A percentile compares a stretch with the other conserved stretches of the same genome.
These are phyloP conservation scores for Strix uralensis DNA, from an alignment of 2,113 vertebrate species.

Conservation along the genomic window DNA sequence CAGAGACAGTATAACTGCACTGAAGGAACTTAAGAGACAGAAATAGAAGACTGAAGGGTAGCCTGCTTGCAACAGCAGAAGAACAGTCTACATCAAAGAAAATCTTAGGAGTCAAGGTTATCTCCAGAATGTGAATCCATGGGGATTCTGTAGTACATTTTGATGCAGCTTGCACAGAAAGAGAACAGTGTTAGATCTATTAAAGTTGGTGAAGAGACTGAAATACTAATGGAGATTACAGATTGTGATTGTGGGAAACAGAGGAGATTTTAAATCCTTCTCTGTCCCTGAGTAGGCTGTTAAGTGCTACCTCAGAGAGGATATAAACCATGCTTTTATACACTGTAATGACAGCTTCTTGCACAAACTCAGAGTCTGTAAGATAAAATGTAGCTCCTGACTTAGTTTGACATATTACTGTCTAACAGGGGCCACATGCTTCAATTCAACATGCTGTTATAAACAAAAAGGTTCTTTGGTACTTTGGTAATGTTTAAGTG, in stretches of 20 bases:
- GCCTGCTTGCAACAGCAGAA: not conserved
- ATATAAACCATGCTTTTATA: slow-evolving; percentile 3
- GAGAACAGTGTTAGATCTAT: not conserved
- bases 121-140: not conserved
- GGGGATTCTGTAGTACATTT: not conserved
- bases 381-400: not conserved
- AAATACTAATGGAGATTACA: slow-evolving; percentile 16
- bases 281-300: not conserved
- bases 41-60: slow-evolving; percentile 21
- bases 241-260: not conserved
- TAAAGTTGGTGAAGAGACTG: not conserved
- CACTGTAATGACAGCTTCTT: not conserved
- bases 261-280: not conserved
- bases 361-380: not conserved
- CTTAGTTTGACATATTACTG: not conserved
- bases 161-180: slow-evolving; percentile 16
- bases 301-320: not conserved
- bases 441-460: not conserved
- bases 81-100: not conserved
- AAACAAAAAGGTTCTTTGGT: not conserved
- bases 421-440: not conserved
- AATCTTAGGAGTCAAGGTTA: not conserved
- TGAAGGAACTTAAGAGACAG: not conserved
- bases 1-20: not conserved
- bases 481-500: not conserved